Percentiles rank a stretch among this genome's conserved stretches.
phyloP scores from a whole-genome alignment of 2,113 vertebrate genomes.

The Taxidea taxus region DNA sequence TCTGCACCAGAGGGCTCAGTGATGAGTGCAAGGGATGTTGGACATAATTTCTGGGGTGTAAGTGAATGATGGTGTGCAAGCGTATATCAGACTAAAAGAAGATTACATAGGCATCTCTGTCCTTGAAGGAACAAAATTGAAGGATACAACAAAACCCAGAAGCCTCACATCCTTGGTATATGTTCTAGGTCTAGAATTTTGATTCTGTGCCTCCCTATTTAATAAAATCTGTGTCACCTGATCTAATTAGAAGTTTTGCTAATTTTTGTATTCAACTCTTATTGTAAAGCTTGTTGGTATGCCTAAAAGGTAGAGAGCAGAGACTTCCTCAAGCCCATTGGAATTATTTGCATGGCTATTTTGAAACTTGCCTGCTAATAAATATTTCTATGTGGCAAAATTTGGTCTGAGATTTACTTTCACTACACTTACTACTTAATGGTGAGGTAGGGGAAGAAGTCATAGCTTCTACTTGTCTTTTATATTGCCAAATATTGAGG shows the following conservation, averaged over 20 bases:
- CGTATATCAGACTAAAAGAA: background rate
- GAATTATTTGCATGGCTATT: background rate
- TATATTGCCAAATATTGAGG: background rate
- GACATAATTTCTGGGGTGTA: background rate
- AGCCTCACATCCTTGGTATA: background rate
- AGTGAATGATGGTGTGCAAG: background rate
- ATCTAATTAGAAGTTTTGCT: background rate
- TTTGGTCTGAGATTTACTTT: background rate
- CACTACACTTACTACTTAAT: background rate
- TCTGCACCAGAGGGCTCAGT: background rate
- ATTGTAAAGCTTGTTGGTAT: background rate
- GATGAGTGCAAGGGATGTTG: background rate
- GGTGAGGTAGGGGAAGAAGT: background rate
- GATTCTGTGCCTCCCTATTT: background rate
- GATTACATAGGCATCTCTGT: background rate
- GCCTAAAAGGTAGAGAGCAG: background rate
- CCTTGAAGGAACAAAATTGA: background rate
- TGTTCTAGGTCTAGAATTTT: background rate
- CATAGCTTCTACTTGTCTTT: background rate
- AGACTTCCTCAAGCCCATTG: background rate
- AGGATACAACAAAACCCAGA: background rate
- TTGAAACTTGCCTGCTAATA: background rate
- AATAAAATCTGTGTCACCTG: background rate
- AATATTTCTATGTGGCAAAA: background rate
- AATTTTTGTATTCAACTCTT: background rate